Base-by-base conservation (phyloP, 2,797 vertebrate genomes). In the Chloroceryle amazona region DNA sequence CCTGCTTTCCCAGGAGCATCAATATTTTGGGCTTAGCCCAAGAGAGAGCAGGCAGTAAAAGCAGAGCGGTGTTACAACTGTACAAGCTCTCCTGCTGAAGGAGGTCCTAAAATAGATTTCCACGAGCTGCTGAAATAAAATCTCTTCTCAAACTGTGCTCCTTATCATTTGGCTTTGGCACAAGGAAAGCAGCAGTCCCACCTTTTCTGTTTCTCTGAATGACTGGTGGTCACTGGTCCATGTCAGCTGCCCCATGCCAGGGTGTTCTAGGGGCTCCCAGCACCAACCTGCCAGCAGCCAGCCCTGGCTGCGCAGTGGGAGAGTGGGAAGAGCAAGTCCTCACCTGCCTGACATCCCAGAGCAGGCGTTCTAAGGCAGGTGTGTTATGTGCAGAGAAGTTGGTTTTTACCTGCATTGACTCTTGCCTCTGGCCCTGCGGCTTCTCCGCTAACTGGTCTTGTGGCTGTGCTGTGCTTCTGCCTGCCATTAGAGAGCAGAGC, bases 341-440 rank as follows among this genome's bases (percentile, higher is more conserved):
- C 0, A 0, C 70, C 42, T 41, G 33, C 25, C 41, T 22, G 55
- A 11, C 0, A 0, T 44, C 26, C 46, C 63, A 35, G 51, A 41
- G 11, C 1, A 2, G 29, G 17, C 13, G 19, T 67, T 66, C 15
- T 23, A 17, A 60, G 81, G 71, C 51, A 16, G 42, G 4, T n/a
- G 11, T 51, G 29, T 78, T 41, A 61, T 26, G 3, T 4, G 17
- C 62, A 39, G 74, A 29, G 3, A 28, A 26, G 23, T 39, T 33
- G 70, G 2, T 6, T 66, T 39, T 67, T 16, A 58, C 67, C 74
- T 80, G 49, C 5, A 0, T 8, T 75, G 52, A 55, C 57, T 90
- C 88, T 55, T 86, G 68, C 41, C 90, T 86, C 52, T 81, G 76
- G 81, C 57, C 61, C 61, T 47, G 61, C 5, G 5, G 85, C 73